These are phyloP conservation scores for Gopherus evgoodei DNA, from an alignment of 2,113 vertebrate species.

Conservation along the genomic window DNA sequence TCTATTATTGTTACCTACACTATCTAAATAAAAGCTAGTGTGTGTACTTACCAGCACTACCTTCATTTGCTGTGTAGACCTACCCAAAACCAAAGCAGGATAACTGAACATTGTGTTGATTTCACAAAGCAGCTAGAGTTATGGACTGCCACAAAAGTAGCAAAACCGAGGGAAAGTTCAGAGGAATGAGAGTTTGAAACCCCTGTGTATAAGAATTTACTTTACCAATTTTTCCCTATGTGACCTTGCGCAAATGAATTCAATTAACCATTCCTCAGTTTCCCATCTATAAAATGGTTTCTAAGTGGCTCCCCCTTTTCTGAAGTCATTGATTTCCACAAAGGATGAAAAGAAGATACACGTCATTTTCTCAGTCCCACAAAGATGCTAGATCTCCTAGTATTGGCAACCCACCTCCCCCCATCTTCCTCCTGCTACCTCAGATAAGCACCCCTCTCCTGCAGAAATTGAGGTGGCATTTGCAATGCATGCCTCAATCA, in stretches of 20 bases:
- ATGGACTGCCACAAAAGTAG: background rate
- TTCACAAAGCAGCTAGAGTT: background rate
- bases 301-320: background rate
- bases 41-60: background rate
- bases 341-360: background rate
- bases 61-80: background rate
- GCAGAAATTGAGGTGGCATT: background rate
- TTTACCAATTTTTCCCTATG: background rate
- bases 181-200: no score
- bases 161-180: background rate
- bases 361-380: background rate
- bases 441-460: background rate
- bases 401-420: background rate
- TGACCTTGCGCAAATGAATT: background rate
- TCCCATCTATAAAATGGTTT: background rate
- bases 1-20: background rate
- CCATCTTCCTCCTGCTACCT: background rate
- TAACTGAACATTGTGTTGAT: background rate
- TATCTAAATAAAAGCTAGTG: background rate
- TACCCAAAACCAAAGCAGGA: background rate
- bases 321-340: background rate
- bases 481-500: background rate
- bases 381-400: background rate
- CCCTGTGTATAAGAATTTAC: background rate
- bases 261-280: background rate